A percentile compares a stretch with the other conserved stretches of the same genome.
phyloP scores from a whole-genome alignment of 2,797 vertebrate species.

The Thaleichthys pacificus region DNA sequence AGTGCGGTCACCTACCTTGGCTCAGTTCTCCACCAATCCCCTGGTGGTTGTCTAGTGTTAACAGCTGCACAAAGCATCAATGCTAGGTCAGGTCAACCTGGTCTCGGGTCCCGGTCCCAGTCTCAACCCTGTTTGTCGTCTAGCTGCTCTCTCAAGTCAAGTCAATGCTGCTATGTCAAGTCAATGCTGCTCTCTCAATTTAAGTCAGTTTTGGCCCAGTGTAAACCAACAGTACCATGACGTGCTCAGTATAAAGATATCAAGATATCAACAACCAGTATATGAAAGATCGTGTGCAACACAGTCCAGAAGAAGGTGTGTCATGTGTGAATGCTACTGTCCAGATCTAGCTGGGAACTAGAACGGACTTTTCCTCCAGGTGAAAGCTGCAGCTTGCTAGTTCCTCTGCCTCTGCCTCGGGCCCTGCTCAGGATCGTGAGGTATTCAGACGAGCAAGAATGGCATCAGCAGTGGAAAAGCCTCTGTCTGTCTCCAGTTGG shows the following conservation, averaged over 20 bases:
- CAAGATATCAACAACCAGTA: background rate
- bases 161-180: no score
- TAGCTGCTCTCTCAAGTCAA: no score
- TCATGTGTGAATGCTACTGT: slow-evolving; percentile 11
- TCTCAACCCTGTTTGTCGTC: no score
- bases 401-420: slow-evolving; percentile 24
- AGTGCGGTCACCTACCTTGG: slow-evolving; percentile 28
- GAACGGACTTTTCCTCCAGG: slow-evolving; percentile 22
- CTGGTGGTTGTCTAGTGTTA: slow-evolving; percentile 13
- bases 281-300: background rate
- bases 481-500: slow-evolving; percentile 42
- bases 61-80: background rate
- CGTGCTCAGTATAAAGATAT: no score
- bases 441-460: slow-evolving; percentile 17
- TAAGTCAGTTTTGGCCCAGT: background rate
- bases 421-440: slow-evolving; percentile 22
- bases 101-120: no score
- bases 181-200: no score
- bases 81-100: background rate
- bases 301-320: background rate
- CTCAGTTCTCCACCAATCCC: slow-evolving; percentile 15
- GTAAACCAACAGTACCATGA: background rate
- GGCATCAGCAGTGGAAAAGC: slow-evolving; percentile 39
- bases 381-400: slow-evolving; percentile 23
- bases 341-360: slow-evolving; percentile 6